These are phyloP conservation scores for Neostethus bicornis DNA, from an alignment of 2,797 vertebrate species.

Conservation along the genomic window DNA sequence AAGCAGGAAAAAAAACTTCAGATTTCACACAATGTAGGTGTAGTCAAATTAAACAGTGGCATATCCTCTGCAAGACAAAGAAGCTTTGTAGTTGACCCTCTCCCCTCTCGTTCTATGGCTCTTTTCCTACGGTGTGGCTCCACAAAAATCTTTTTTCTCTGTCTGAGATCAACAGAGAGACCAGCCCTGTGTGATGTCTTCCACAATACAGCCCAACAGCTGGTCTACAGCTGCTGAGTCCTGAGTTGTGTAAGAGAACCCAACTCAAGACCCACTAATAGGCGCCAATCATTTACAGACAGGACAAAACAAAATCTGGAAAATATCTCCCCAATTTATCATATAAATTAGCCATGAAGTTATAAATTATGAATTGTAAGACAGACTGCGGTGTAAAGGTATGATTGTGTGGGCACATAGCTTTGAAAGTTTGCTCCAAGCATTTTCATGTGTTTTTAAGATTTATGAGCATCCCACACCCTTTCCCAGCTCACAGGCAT, in stretches of 20 bases:
- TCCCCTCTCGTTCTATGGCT: slow-evolving; percentile 17
- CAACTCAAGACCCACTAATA: slow-evolving; percentile 4
- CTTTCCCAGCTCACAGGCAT: slow-evolving; percentile 58
- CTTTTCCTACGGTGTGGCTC: slow-evolving; percentile 39
- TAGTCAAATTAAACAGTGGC: slow-evolving; percentile 13
- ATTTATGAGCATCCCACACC: slow-evolving; percentile 62
- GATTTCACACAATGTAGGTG: slow-evolving; percentile 23
- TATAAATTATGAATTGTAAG: slow-evolving; percentile 9
- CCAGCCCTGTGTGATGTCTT: slow-evolving; percentile 3
- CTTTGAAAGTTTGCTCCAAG: slow-evolving; percentile 50
- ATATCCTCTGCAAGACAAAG: slow-evolving; percentile 32
- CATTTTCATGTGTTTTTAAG: slow-evolving; percentile 47
- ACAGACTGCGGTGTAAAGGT: slow-evolving; percentile 27
- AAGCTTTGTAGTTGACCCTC: slow-evolving; percentile 44
- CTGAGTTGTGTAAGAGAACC: slow-evolving; percentile 7
- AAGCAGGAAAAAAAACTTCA: slow-evolving; percentile 2
- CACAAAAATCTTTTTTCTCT: slow-evolving; percentile 32
- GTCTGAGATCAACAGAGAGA: slow-evolving; percentile 24
- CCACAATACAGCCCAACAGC: slow-evolving; percentile 1
- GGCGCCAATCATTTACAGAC: slow-evolving; percentile 2
- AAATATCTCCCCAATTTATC: slow-evolving; percentile 23
- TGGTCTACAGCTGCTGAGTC: slow-evolving; percentile 7
- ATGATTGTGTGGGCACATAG: slow-evolving; percentile 34
- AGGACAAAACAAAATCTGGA: not conserved
- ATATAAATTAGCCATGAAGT: slow-evolving; percentile 16